These are phyloP conservation scores for Tautogolabrus adspersus DNA, from an alignment of 2,113 vertebrate genomes.

Conservation along the genomic window DNA sequence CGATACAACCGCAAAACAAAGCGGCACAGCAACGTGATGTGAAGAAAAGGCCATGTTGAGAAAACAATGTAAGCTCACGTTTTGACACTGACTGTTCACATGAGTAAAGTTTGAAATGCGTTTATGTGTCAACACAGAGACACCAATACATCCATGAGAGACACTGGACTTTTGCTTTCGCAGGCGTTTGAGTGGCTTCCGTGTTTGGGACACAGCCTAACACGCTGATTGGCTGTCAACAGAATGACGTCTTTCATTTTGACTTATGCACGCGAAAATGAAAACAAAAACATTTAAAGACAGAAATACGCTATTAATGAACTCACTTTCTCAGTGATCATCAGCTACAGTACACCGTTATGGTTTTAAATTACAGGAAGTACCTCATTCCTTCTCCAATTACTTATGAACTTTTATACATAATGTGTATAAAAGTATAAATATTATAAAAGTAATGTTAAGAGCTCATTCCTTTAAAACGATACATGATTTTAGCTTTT, in stretches of 20 bases:
- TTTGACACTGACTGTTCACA: background rate
- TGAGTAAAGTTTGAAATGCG: rapidly evolving
- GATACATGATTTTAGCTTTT: no score
- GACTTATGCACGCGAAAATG: no score
- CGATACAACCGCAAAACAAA: constrained; percentile 58
- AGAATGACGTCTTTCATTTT: constrained; percentile 14
- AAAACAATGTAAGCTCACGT: background rate
- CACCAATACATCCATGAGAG: no score
- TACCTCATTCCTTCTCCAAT: no score
- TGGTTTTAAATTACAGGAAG: no score
- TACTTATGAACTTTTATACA: no score
- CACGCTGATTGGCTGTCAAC: constrained; percentile 52
- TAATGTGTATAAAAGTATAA: no score
- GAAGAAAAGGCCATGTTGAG: constrained; percentile 20
- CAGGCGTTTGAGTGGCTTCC: constrained; percentile 48
- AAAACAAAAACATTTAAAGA: background rate
- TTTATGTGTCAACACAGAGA: background rate
- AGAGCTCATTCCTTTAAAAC: no score
- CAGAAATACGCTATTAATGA: no score
- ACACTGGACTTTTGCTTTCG: constrained; percentile 3
- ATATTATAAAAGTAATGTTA: no score
- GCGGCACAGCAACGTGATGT: constrained; percentile 8
- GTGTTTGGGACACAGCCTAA: constrained; percentile 50
- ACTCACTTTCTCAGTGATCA: no score
- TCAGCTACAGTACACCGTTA: no score